These are phyloP conservation scores for Tokudaia tokunoshimensis DNA, from an alignment of 2,797 vertebrate genomes.

Conservation along the genomic window DNA sequence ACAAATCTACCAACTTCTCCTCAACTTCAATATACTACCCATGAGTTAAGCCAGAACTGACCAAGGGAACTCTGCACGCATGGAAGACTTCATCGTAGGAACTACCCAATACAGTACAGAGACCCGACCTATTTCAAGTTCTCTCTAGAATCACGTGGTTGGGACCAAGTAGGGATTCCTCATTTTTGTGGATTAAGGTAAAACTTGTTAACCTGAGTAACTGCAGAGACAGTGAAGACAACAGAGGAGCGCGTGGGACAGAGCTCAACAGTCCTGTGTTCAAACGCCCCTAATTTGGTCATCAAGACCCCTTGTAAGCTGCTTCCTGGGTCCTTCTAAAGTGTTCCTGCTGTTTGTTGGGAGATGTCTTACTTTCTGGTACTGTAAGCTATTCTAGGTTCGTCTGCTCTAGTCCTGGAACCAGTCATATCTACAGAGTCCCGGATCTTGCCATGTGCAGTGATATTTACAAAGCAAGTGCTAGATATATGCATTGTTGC, in stretches of 20 bases:
- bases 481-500: background rate
- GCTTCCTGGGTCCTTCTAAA: background rate
- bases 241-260: background rate
- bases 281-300: background rate
- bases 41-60: background rate
- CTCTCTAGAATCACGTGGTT: background rate
- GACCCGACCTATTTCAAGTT: background rate
- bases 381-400: background rate
- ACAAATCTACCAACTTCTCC: background rate
- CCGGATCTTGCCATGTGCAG: background rate
- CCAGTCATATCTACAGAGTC: background rate
- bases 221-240: background rate
- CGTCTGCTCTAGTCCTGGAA: background rate
- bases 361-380: background rate
- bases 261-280: background rate
- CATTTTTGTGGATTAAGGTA: background rate
- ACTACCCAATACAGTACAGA: background rate
- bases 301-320: background rate
- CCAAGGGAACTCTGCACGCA: background rate
- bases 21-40: background rate
- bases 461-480: background rate
- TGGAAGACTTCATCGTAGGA: background rate
- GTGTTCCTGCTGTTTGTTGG: background rate
- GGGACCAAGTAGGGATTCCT: background rate
- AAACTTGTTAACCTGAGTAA: no score